Percentiles rank a stretch among this genome's conserved stretches.
Evolutionary conservation across 2,888 invertebrate genomes (phyloP).

Genomic region (Leptothorax acervorum): DNA sequence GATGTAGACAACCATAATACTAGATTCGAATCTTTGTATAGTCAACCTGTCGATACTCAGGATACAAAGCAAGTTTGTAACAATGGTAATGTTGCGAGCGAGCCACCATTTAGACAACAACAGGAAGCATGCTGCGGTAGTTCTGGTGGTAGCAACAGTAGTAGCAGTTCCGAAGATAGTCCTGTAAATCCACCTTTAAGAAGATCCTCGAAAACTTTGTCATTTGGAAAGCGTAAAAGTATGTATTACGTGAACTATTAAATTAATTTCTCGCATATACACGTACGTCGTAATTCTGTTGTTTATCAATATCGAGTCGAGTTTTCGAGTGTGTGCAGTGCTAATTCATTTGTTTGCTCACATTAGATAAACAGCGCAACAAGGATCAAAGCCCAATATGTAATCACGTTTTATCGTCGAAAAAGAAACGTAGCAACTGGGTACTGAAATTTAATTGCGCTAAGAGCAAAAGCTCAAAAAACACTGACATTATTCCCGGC

Average conservation of each 20-base stretch:
- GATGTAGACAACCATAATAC: constrained; percentile 84
- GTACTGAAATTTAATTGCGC: constrained; percentile 84
- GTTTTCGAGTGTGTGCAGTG: neutral
- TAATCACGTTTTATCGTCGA: constrained; percentile 83
- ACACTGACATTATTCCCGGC: constrained; percentile 84
- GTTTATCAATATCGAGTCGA: neutral
- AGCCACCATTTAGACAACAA: constrained; percentile 74
- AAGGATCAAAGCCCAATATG: constrained; percentile 83
- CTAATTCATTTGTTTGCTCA: neutral
- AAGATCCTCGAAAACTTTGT: constrained; percentile 83
- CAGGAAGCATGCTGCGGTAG: constrained; percentile 78
- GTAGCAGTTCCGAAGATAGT: constrained; percentile 84
- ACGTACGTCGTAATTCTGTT: neutral
- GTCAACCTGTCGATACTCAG: constrained; percentile 82
- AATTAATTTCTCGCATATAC: neutral
- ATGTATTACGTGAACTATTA: neutral
- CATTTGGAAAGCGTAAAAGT: constrained; percentile 84
- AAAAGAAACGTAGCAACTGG: constrained; percentile 84
- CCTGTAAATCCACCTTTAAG: constrained; percentile 81
- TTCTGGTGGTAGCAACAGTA: constrained; percentile 82
- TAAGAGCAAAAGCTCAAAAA: constrained; percentile 84
- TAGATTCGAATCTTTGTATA: constrained; percentile 84
- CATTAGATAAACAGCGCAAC: constrained; percentile 81
- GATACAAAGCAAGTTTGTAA: constrained; percentile 80
- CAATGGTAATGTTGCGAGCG: constrained; percentile 81